Base-by-base conservation (phyloP, 2,888 invertebrate species). In the Acrobasis repandana region DNA sequence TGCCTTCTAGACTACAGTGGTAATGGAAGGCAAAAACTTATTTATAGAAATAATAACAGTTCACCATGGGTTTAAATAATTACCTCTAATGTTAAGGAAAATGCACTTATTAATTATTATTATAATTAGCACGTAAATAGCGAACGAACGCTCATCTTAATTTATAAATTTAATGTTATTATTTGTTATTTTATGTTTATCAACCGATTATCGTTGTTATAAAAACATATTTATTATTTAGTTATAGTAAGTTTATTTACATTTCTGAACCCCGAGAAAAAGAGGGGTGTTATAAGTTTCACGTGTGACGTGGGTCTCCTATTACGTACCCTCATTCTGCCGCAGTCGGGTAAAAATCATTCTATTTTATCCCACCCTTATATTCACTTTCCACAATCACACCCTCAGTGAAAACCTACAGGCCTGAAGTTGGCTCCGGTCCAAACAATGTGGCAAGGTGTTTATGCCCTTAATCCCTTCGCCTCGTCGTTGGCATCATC, bases 381-480 rank as follows among this genome's bases (percentile, higher is more conserved):
- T n/a, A 6, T n/a, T 43, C 43, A n/a, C 43, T n/a, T n/a, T 14
- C n/a, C n/a, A 43, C n/a, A 14, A 43, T 43, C 14, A 38, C 11
- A 2, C 14, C 4, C 11, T 2, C 11, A 38, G 14, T n/a, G 16
- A 54, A 54, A 54, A 46, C 20, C n/a, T 9, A 43, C 18, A 6
- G 16, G 28, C n/a, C 14, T 46, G 46, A 56, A 56, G 56, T 46
- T 43, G 43, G 20, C 56, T 2, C 28, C 9, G 18, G 1, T 43
- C n/a, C 18, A 43, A 20, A 43, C 18, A 1, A 18, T 16, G 56
- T 56, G 46, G 14, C 20, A 38, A 54, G 52, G 36, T 36, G 52
- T 54, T 54, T 54, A 54, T 15, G n/a, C 36, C 38, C 38, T 36
- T 54, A 54, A 54, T 54, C 52, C 52, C 36, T 16, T 20, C 49